phyloP scores from a whole-genome alignment of 2,113 vertebrate species.

The Scomber japonicus region DNA sequence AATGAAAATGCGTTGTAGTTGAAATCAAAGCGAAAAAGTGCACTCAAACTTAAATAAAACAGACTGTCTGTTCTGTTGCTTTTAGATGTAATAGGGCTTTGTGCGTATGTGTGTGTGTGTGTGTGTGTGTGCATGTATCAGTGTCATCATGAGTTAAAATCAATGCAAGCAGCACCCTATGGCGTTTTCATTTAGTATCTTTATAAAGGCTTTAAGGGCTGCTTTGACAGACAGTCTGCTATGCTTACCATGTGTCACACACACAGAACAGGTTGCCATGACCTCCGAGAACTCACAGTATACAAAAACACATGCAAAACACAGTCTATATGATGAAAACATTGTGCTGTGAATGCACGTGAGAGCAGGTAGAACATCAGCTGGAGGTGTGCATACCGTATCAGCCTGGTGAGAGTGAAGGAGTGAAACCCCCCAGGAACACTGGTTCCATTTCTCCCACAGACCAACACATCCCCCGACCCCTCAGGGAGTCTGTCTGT shows the following conservation, averaged over 20 bases:
- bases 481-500: constrained; percentile 1
- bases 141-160: constrained; percentile 18
- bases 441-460: not conserved
- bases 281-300: constrained; percentile 12
- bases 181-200: not conserved
- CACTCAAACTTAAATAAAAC: no score
- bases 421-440: not conserved
- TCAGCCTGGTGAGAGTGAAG: not conserved
- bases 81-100: not conserved
- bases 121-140: not conserved
- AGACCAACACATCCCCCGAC: not conserved
- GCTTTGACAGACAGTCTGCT: not conserved
- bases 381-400: no score
- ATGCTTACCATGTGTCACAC: not conserved
- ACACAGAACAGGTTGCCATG: constrained; percentile 12
- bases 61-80: no score
- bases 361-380: not conserved
- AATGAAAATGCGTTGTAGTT: no score
- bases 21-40: not conserved
- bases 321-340: not conserved
- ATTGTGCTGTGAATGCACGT: not conserved
- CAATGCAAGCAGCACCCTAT: constrained; percentile 15
- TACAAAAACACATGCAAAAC: not conserved
- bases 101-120: no score
- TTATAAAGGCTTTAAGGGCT: constrained; percentile 21